Percentiles rank a stretch among this genome's conserved stretches.
Evolutionary conservation across 2,113 vertebrate species (phyloP).

Genomic region (Eolophus roseicapilla): DNA sequence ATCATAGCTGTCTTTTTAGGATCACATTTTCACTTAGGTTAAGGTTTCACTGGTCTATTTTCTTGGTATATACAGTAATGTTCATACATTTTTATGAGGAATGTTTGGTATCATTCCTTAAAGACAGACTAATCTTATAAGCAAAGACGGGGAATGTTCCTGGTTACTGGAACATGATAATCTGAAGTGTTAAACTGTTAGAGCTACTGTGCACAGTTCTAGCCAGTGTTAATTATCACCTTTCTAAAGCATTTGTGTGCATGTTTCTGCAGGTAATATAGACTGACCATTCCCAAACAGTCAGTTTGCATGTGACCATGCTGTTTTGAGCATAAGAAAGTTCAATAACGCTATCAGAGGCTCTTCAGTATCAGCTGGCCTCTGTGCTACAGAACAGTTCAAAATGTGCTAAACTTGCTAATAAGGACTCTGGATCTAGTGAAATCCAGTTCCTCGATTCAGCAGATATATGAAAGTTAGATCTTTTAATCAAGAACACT

Average conservation of each 20-base stretch:
- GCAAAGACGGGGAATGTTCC: background rate
- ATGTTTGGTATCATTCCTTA: background rate
- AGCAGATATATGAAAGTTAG: rapidly evolving
- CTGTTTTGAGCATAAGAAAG: rapidly evolving
- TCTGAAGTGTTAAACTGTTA: background rate
- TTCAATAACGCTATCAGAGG: background rate
- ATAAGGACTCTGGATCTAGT: background rate
- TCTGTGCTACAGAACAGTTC: background rate
- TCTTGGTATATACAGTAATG: background rate
- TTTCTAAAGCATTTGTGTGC: background rate
- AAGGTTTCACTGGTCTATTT: background rate
- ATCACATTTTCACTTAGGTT: background rate
- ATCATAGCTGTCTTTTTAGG: background rate
- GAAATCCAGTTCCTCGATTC: background rate
- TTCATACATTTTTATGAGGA: background rate
- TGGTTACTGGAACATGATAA: background rate
- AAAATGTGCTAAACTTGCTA: background rate
- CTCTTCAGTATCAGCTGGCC: background rate
- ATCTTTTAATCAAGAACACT: background rate
- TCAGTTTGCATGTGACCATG: background rate
- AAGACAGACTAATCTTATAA: background rate
- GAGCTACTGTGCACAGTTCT: background rate
- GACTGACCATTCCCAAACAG: background rate
- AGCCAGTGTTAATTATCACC: background rate
- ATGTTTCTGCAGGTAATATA: background rate